Percentiles rank a stretch among this genome's conserved stretches.
Evolutionary conservation across 1,140 invertebrate species (phyloP).

Genomic region (Caenorhabditis latens): DNA sequence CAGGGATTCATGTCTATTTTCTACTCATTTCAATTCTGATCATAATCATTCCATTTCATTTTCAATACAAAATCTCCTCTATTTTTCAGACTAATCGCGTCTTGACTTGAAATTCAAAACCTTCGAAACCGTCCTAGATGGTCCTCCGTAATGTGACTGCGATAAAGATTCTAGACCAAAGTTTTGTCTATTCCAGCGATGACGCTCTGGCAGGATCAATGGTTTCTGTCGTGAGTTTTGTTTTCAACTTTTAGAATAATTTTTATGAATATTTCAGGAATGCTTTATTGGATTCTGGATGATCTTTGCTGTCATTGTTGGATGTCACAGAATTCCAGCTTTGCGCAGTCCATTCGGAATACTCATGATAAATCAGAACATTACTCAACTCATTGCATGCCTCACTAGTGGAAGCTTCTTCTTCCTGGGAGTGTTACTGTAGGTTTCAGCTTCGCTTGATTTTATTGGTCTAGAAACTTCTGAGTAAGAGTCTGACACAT

Average conservation of each 20-base stretch:
- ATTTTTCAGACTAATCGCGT: too few relatives aligned
- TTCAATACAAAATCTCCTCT: too few relatives aligned
- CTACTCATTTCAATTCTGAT: too few relatives aligned
- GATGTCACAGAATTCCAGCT: neutral
- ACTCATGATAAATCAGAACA: conserved; percentile 16
- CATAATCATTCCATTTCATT: too few relatives aligned
- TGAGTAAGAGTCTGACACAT: neutral
- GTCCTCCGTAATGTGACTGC: neutral
- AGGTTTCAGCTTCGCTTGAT: neutral
- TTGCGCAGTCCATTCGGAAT: neutral
- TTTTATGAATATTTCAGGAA: neutral
- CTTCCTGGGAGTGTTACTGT: neutral
- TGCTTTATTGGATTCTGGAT: neutral
- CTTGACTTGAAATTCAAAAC: too few relatives aligned
- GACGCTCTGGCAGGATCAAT: neutral
- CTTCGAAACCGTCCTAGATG: neutral
- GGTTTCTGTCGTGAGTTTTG: conserved; percentile 13
- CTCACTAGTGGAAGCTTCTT: neutral
- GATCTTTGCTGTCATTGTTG: neutral
- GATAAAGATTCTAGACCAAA: neutral
- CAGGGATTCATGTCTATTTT: too few relatives aligned
- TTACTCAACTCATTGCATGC: neutral
- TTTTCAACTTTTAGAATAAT: neutral
- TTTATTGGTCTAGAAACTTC: neutral
- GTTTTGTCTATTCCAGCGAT: neutral